Percentiles rank a stretch among this genome's conserved stretches.
phyloP scores from a whole-genome alignment of 2,888 invertebrate species.

The Laothoe populi region DNA sequence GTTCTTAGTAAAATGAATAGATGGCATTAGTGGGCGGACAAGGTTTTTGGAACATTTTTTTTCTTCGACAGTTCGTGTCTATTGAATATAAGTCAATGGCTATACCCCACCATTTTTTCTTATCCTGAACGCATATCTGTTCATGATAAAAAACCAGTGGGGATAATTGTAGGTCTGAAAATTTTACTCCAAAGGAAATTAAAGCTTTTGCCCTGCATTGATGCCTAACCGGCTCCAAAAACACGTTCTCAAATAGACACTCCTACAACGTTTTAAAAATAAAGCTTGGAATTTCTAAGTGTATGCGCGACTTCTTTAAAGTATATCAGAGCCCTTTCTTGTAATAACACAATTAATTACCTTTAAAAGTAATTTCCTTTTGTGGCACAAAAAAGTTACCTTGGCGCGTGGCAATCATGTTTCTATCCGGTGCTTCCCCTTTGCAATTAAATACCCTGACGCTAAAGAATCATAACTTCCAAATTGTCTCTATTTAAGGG shows the following conservation, averaged over 20 bases:
- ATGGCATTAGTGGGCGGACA: too few relatives aligned
- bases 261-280: neutral
- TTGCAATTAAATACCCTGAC: constrained; percentile 42
- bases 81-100: too few relatives aligned
- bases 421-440: constrained; percentile 66
- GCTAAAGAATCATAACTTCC: constrained; percentile 44
- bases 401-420: constrained; percentile 69
- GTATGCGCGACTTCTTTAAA: neutral
- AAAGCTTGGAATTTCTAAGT: neutral
- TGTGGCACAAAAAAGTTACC: constrained; percentile 59
- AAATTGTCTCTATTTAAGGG: constrained; percentile 26
- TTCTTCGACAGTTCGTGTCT: too few relatives aligned
- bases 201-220: too few relatives aligned
- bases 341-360: constrained; percentile 34
- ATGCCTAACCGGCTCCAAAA: too few relatives aligned
- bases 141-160: too few relatives aligned
- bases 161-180: too few relatives aligned
- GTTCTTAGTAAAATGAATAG: too few relatives aligned
- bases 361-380: constrained; percentile 59
- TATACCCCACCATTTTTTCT: too few relatives aligned
- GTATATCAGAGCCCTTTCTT: constrained; percentile 24
- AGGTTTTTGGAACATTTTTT: too few relatives aligned
- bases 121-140: too few relatives aligned
- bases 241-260: neutral
- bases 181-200: too few relatives aligned